phyloP scores from a whole-genome alignment of 1,140 invertebrate species.

The Procambarus clarkii region DNA sequence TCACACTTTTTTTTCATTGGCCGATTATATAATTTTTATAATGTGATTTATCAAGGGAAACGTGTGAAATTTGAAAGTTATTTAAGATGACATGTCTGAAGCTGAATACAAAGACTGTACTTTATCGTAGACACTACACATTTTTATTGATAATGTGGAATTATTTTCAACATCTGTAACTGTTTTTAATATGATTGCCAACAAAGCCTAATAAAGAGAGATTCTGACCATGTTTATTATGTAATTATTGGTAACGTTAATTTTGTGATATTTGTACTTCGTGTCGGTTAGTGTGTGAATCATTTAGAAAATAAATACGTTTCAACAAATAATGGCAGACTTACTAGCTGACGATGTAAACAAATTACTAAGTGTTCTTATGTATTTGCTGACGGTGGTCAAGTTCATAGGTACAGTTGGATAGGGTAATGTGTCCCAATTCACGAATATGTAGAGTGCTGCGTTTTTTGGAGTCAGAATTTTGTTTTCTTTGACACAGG shows the following conservation, averaged over 20 bases:
- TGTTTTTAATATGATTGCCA: conserved; percentile 16
- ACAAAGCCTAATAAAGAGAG: neutral
- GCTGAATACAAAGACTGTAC: neutral
- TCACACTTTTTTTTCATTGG: neutral
- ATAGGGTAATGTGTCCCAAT: neutral
- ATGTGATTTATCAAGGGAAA: neutral
- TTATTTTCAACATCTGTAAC: neutral
- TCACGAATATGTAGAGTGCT: neutral
- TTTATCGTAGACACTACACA: neutral
- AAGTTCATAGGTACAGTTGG: neutral
- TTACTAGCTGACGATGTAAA: conserved; percentile 18
- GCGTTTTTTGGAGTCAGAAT: neutral
- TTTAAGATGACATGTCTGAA: neutral
- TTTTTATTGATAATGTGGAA: neutral
- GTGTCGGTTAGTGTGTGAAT: conserved; percentile 12
- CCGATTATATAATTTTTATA: too few species aligned
- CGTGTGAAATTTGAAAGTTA: neutral
- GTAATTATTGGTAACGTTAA: neutral
- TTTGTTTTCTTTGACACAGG: neutral
- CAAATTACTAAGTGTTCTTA: conserved; percentile 48
- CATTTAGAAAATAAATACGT: neutral
- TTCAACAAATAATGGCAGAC: conserved; percentile 6
- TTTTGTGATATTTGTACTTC: conserved; percentile 40
- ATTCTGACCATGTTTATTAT: neutral
- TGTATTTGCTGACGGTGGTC: conserved; percentile 26